phyloP scores from a whole-genome alignment of 37 sponge, comb jelly and placozoan genomes.

The Ephydatia muelleri region DNA sequence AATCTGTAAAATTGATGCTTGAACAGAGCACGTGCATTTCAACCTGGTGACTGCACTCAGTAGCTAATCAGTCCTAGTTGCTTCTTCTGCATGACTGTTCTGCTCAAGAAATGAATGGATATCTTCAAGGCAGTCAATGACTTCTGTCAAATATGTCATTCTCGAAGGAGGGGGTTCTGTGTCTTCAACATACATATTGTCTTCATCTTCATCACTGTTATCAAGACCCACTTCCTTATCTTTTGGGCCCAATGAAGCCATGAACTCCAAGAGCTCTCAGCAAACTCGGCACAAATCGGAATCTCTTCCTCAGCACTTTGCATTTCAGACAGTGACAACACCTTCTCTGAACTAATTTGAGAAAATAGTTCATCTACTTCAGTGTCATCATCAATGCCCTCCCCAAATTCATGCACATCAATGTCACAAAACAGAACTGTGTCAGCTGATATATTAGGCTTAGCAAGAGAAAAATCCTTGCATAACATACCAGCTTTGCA shows the following conservation, averaged over 20 bases:
- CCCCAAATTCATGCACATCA: conserved; percentile 32
- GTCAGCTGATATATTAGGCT: conserved; percentile 21
- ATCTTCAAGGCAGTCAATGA: too few species aligned
- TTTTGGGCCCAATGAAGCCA: neutral
- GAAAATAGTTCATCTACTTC: conserved; percentile 27
- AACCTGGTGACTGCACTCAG: too few species aligned
- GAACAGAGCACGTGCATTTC: too few species aligned
- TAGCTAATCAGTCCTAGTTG: too few species aligned
- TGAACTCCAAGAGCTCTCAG: neutral
- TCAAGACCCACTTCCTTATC: neutral
- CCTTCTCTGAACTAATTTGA: neutral
- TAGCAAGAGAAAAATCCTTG: too few species aligned
- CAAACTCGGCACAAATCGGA: neutral
- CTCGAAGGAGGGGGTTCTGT: too few species aligned
- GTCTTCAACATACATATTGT: too few species aligned
- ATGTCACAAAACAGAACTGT: conserved; percentile 35
- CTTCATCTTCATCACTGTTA: neutral
- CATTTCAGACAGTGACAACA: neutral
- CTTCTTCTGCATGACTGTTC: too few species aligned
- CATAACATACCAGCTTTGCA: too few species aligned
- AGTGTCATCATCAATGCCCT: conserved; percentile 19
- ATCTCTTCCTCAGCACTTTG: conserved; percentile 4
- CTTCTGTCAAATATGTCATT: too few species aligned
- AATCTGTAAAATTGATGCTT: too few species aligned
- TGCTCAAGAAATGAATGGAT: too few species aligned